These are phyloP conservation scores for Ciconia boyciana DNA, from an alignment of 2,113 vertebrate genomes.

Conservation along the genomic window DNA sequence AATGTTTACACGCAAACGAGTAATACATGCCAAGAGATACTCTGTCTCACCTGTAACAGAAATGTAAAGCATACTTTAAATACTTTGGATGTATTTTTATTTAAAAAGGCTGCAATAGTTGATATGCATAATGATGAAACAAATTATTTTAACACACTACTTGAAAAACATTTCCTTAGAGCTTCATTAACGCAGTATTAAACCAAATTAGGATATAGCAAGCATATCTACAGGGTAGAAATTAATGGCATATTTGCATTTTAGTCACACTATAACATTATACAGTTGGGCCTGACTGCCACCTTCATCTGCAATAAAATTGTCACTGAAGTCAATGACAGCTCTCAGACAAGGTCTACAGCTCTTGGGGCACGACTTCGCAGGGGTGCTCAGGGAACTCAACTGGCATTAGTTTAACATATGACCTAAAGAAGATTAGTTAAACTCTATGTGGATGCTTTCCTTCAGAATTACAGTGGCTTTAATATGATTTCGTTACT, in stretches of 20 bases:
- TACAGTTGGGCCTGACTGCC: not conserved
- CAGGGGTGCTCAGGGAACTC: not conserved
- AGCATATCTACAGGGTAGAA: not conserved
- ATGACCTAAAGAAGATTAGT: not conserved
- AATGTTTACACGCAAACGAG: not conserved
- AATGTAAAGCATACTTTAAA: not conserved
- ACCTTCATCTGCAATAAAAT: not conserved
- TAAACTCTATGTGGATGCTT: not conserved
- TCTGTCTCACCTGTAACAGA: not conserved
- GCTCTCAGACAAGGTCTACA: not conserved
- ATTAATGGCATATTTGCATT: conserved; percentile 14
- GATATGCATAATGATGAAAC: not conserved
- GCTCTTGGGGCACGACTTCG: not conserved
- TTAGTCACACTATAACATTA: not conserved
- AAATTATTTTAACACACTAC: not conserved
- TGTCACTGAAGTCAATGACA: not conserved
- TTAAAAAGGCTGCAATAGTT: not conserved
- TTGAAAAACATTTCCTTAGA: not conserved
- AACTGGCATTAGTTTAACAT: not conserved
- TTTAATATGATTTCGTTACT: conserved; percentile 18
- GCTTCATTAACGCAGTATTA: conserved; percentile 11
- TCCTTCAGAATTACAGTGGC: not conserved
- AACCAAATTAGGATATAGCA: not conserved
- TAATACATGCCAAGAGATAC: not conserved
- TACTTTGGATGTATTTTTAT: not conserved